phyloP scores from a whole-genome alignment of 1,140 invertebrate genomes.

The Eufriesea mexicana region DNA sequence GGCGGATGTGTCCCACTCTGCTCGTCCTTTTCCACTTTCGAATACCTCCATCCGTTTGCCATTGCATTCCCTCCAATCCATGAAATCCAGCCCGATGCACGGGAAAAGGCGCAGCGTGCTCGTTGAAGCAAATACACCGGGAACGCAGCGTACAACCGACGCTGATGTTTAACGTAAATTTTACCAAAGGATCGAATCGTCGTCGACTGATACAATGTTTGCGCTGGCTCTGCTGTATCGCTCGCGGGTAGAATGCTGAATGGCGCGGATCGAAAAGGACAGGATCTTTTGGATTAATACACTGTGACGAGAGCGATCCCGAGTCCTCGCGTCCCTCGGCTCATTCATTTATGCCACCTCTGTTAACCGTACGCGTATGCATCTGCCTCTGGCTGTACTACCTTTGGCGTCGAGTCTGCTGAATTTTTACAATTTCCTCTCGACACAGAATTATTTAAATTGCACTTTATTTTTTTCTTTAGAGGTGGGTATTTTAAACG shows the following conservation, averaged over 20 bases:
- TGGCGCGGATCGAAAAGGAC: neutral
- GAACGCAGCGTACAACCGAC: neutral
- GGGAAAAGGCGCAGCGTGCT: slow-evolving; percentile 26
- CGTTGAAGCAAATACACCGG: slow-evolving; percentile 15
- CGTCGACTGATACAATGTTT: slow-evolving; percentile 29
- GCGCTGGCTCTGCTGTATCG: neutral
- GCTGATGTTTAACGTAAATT: slow-evolving; percentile 24
- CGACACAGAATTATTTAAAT: no score
- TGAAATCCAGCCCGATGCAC: slow-evolving; percentile 25
- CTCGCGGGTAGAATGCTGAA: neutral
- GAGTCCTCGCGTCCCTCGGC: no score
- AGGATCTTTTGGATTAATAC: slow-evolving; percentile 24
- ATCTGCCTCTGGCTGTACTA: no score
- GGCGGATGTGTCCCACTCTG: slow-evolving; percentile 10
- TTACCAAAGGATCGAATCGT: slow-evolving; percentile 3
- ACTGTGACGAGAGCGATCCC: neutral
- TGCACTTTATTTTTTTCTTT: no score
- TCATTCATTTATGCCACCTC: neutral
- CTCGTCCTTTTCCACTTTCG: neutral
- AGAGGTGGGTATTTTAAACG: no score
- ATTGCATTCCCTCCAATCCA: neutral
- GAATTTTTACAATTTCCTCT: no score
- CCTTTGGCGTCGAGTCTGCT: no score
- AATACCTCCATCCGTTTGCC: slow-evolving; percentile 11
- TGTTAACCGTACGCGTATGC: neutral